Evolutionary conservation across 1,140 invertebrate species (phyloP), one percentile per base, ranked within the genome.

Genomic region (Carposina sasakii): DNA sequence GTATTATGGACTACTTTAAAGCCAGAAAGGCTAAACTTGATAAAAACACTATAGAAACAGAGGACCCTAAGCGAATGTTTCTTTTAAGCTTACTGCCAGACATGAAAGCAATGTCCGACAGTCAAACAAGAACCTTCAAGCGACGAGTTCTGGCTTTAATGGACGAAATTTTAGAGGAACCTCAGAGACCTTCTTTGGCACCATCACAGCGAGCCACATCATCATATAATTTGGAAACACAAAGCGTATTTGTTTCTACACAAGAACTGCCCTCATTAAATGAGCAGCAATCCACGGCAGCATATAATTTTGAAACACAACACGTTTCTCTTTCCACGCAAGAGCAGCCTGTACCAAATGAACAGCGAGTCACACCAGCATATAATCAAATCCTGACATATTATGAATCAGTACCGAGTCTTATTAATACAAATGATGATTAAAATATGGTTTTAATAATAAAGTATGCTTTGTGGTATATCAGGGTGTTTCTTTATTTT

Each of bases 41-140:
- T 21, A 45, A 46, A 52, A 46, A 46, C n/a, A 30, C 42, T 31
- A 24, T 24, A 20, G 36, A 33, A n/a, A 30, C 13, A 24, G 34
- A 48, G 31, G 40, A 58, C 20, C 31, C 56, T 31, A 54, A 54
- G 3, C n/a, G 31, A 51, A 54, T 54, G 56, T 58, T 58, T 54
- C 16, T 57, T 5, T 23, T 52, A 33, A 57, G 54, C 13, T 37
- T 57, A 33, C n/a, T 52, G 17, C 49, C 51, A 33, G 56, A 57
- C 23, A 39, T 58, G 26, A 51, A 51, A 26, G 17, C 21, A 40
- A 58, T 58, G 56, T 26, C 42, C 34, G 43, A 43, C 6, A 53
- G 39, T 24, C 56, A 58, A 48, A 48, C 10, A 23, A 51, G 51
- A 51, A 44, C 23, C 1, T 58, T 54, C 19, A 58, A 58, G 33